Conservation (phyloP, 2,797 vertebrate genomes). For the Scolopax rusticola region DNA sequence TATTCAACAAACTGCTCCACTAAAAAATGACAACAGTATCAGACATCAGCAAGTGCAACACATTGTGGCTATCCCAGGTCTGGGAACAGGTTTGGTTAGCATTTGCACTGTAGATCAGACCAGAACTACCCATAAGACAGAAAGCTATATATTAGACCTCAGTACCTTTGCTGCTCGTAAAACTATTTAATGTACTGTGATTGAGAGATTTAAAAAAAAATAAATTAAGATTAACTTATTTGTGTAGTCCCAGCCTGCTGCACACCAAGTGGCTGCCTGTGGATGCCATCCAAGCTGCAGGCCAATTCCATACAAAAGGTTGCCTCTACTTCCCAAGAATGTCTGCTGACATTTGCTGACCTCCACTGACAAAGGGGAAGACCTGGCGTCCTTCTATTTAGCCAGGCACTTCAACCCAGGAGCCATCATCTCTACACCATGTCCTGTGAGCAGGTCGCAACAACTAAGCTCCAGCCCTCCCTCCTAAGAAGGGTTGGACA, state of each 20-base stretch:
- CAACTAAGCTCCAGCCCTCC: neutral
- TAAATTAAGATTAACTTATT: neutral
- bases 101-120: neutral
- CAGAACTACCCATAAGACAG: neutral
- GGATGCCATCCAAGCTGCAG: neutral
- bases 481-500: neutral
- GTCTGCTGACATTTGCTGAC: neutral
- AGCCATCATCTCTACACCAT: neutral
- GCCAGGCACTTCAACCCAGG: neutral
- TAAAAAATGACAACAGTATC: neutral
- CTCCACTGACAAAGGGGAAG: neutral
- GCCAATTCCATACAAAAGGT: neutral
- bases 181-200: neutral
- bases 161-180: neutral
- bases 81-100: neutral
- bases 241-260: neutral
- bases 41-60: neutral
- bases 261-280: accelerated
- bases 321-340: neutral
- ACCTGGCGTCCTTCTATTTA: neutral
- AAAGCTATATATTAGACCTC: neutral
- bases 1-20: neutral
- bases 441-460: neutral
- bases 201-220: accelerated
- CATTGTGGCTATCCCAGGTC: neutral